Percentiles rank a stretch among this genome's conserved stretches.
These are phyloP conservation scores for Tolmerus cingulatus DNA, from an alignment of 2,888 invertebrate genomes.

Conservation along the genomic window DNA sequence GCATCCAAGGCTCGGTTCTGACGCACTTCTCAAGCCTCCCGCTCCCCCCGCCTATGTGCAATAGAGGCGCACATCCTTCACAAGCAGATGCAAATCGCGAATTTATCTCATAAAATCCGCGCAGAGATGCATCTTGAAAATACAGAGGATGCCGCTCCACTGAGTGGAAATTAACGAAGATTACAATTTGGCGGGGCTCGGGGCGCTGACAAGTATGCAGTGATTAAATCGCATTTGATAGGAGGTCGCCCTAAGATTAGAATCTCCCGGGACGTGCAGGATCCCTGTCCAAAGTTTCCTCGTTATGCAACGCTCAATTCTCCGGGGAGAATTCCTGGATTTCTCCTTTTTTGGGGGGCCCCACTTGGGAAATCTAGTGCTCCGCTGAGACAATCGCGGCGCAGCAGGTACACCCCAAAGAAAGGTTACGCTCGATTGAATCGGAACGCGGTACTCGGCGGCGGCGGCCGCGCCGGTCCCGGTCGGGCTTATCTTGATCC, in stretches of 20 bases:
- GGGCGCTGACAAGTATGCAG: not conserved
- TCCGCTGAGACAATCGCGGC: not conserved
- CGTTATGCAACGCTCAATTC: not conserved
- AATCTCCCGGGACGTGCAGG: slow-evolving; percentile 2
- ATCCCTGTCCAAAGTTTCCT: not conserved
- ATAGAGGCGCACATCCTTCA: not conserved
- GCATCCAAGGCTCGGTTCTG: too few species aligned
- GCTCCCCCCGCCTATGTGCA: not conserved
- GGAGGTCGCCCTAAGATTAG: slow-evolving; percentile 14
- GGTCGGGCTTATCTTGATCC: not conserved
- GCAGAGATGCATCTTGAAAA: not conserved
- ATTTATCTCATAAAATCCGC: not conserved
- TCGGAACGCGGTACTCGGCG: not conserved
- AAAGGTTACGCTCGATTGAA: slow-evolving; percentile 18
- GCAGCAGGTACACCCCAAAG: not conserved
- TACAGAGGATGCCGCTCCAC: not conserved
- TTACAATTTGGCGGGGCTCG: not conserved
- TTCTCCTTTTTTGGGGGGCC: not conserved
- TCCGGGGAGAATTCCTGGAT: not conserved
- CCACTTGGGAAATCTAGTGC: not conserved
- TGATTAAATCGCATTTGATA: slow-evolving; percentile 28
- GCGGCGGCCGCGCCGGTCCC: not conserved
- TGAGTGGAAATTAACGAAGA: not conserved
- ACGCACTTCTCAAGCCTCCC: too few species aligned
- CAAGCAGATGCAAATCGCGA: not conserved